Conservation (phyloP, 2,888 invertebrate species). For the Drosophila histrio region DNA sequence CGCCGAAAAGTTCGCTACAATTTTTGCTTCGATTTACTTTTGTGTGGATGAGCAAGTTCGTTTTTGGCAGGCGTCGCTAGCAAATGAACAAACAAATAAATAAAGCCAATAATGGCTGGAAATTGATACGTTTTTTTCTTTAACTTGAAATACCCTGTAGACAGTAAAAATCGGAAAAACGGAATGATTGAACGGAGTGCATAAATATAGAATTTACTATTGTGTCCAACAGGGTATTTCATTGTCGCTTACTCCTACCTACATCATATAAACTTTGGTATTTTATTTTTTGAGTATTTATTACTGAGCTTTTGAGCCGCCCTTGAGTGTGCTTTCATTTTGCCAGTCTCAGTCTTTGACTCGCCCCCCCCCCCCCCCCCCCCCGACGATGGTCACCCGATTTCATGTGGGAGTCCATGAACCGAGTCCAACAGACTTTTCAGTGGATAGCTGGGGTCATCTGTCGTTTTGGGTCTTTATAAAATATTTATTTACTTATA, state of each 20-base stretch:
- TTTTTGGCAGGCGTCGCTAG: constrained; percentile 24
- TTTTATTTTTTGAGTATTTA: constrained; percentile 12
- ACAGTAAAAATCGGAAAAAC: neutral
- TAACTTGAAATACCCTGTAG: constrained; percentile 11
- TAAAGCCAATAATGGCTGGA: constrained; percentile 70
- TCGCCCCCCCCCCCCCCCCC: too few relatives aligned
- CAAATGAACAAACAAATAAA: constrained; percentile 64
- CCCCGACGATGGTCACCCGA: neutral
- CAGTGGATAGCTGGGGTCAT: neutral
- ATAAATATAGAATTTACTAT: too few relatives aligned
- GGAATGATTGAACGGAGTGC: too few relatives aligned
- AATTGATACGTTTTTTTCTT: constrained; percentile 56
- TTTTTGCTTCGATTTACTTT: constrained; percentile 7
- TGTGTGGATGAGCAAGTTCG: constrained; percentile 33
- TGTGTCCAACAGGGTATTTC: constrained; percentile 1
- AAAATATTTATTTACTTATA: constrained; percentile 36
- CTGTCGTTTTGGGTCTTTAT: constrained; percentile 21
- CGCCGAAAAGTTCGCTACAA: constrained; percentile 44
- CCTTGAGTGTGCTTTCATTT: constrained; percentile 3
- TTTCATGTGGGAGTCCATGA: neutral
- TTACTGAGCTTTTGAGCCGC: constrained; percentile 11
- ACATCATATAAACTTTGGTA: neutral
- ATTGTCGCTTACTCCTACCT: neutral
- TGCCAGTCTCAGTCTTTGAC: neutral
- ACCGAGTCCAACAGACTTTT: neutral